Conservation (phyloP, 2,797 vertebrate genomes). For the Cossypha niveicapilla region DNA sequence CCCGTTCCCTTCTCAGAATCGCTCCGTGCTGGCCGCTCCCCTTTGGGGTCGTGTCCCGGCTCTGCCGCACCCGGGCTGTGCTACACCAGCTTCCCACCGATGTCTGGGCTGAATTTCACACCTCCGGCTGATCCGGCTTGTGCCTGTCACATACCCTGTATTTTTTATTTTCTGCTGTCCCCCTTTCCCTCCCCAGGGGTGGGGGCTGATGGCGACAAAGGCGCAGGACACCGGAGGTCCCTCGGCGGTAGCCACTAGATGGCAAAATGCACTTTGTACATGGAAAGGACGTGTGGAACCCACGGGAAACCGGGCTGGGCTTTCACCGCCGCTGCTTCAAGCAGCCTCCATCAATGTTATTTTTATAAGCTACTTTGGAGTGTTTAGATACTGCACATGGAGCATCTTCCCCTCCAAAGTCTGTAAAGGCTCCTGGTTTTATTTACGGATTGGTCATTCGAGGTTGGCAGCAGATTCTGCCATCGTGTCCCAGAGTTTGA, state of each 20-base stretch:
- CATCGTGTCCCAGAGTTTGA: fast-evolving
- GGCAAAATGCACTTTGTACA: slow-evolving; percentile 31
- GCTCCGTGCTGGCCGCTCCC: not conserved
- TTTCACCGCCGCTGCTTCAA: fast-evolving
- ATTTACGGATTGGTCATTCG: fast-evolving
- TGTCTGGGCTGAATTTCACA: not conserved
- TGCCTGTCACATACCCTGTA: fast-evolving
- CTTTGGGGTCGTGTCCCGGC: not conserved
- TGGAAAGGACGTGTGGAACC: fast-evolving
- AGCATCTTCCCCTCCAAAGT: not conserved
- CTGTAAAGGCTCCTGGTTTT: not conserved
- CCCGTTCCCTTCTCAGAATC: not conserved
- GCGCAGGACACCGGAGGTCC: fast-evolving
- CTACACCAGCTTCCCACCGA: fast-evolving
- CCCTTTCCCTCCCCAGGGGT: not conserved
- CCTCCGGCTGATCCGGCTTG: fast-evolving
- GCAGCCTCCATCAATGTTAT: fast-evolving
- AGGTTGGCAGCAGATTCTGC: not conserved
- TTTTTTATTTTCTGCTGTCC: fast-evolving
- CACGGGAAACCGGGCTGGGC: not conserved
- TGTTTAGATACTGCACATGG: fast-evolving
- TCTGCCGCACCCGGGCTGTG: not conserved
- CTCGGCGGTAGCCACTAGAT: not conserved
- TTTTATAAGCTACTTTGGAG: not conserved
- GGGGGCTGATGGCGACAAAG: not conserved